These are phyloP conservation scores for Pteria penguin DNA, from an alignment of 2,888 invertebrate genomes.

Conservation along the genomic window DNA sequence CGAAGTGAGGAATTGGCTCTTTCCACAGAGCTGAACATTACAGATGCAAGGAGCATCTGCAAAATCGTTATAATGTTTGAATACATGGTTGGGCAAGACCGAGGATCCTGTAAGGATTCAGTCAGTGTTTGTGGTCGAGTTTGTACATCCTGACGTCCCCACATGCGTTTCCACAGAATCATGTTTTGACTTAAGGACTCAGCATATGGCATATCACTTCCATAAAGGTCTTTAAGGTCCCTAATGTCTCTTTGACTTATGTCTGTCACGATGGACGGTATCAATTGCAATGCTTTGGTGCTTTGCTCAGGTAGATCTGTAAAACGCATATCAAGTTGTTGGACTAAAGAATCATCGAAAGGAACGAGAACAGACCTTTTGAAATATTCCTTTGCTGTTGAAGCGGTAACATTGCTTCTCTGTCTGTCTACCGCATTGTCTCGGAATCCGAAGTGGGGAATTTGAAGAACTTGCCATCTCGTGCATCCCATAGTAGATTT, in stretches of 20 bases:
- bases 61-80: constrained; percentile 43
- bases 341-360: constrained; percentile 39
- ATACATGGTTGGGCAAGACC: constrained; percentile 36
- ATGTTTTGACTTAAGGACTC: constrained; percentile 39
- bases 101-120: constrained; percentile 18
- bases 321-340: constrained; percentile 40
- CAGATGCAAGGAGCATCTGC: constrained; percentile 33
- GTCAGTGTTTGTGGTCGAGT: constrained; percentile 14
- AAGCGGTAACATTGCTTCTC: too few relatives aligned
- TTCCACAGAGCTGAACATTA: constrained; percentile 37
- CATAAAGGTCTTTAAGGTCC: constrained; percentile 25
- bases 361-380: constrained; percentile 40
- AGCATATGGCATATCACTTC: constrained; percentile 40
- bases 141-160: constrained; percentile 7
- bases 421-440: constrained; percentile 42
- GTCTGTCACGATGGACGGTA: constrained; percentile 29
- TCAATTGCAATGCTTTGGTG: constrained; percentile 34
- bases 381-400: constrained; percentile 42
- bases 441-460: constrained; percentile 27
- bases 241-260: constrained; percentile 21
- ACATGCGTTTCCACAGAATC: constrained; percentile 28
- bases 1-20: constrained; percentile 40
- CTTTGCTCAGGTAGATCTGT: constrained; percentile 23
- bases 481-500: too few relatives aligned
- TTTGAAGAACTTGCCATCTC: not conserved